Evolutionary conservation across 2,888 invertebrate species (phyloP).

Genomic region (Tineola bisselliella): DNA sequence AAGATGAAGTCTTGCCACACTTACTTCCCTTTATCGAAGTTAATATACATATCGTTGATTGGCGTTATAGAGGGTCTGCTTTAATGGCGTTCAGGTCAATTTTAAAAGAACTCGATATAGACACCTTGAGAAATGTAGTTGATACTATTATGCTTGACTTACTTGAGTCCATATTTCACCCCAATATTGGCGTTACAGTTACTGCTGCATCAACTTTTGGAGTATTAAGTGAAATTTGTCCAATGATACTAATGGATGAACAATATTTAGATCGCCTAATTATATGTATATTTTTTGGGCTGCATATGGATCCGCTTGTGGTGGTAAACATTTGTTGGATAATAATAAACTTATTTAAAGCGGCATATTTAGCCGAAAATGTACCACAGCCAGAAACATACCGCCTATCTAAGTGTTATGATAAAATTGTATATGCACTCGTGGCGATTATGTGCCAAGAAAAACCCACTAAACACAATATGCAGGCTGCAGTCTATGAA

Average conservation of each 20-base stretch:
- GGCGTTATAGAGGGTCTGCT: constrained; percentile 95
- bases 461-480: constrained; percentile 92
- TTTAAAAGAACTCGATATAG: constrained; percentile 88
- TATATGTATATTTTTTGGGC: constrained; percentile 83
- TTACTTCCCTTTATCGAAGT: constrained; percentile 96
- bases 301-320: constrained; percentile 94
- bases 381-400: constrained; percentile 87
- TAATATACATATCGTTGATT: constrained; percentile 92
- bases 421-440: constrained; percentile 89
- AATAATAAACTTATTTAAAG: constrained; percentile 95
- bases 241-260: constrained; percentile 92
- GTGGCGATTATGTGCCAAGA: constrained; percentile 94
- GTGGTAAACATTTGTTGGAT: constrained; percentile 99
- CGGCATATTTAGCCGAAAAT: constrained; percentile 92
- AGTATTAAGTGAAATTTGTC: constrained; percentile 96
- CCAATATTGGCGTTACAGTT: constrained; percentile 92
- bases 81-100: constrained; percentile 98
- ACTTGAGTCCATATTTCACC: constrained; percentile 94
- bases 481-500: constrained; percentile 97
- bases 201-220: constrained; percentile 99
- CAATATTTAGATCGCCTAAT: constrained; percentile 76
- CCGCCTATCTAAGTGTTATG: constrained; percentile 92
- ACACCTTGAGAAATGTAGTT: constrained; percentile 89
- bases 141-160: constrained; percentile 97
- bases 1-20: constrained; percentile 94